Base-by-base conservation (phyloP, 2,888 invertebrate species). In the Gryllus longicercus region DNA sequence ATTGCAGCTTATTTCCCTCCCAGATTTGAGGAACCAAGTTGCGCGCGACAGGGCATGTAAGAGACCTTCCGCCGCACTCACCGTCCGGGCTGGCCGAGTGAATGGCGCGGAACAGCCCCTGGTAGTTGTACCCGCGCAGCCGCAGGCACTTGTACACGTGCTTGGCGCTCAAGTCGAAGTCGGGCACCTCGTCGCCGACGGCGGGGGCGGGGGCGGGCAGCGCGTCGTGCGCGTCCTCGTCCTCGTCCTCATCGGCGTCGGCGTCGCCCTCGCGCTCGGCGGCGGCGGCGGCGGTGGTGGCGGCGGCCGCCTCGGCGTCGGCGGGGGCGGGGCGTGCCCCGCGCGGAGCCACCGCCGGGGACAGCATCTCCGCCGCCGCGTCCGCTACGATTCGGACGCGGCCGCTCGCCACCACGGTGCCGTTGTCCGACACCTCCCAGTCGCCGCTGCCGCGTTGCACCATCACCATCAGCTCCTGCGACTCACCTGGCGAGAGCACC, bases 91-190 rank as follows among this genome's bases (percentile, higher is more conserved):
- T 63, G 11, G 63, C 63, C 63, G 63, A 63, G 1, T 80, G 74
- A 50, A 82, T 50, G 25, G 79, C 74, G 11, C 75, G 51, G 89
- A 92, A 92, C 1, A 89, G 86, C 78, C 91, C 90, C 51, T 90
- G 90, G 85, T 91, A 91, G 76, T 90, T 92, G 84, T 94, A 93
- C 2, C 94, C 94, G 84, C 94, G 89, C 2, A 94, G 89, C 82
- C 91, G 88, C 76, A 94, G 86, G 85, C 93, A 93, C 83, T 91
- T 92, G 84, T 93, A 93, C 85, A 93, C 90, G 86, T 93, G 93
- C 11, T 87, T 77, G 89, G 88, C 50, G 38, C 82, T 83, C 83
- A 89, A 89, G 38, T 25, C 50, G 50, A 81, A 50, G 1, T 18
- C 63, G 14, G 63, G 25, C 11, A 63, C 63, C n/a, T 63, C 16